Evolutionary conservation across 2,888 invertebrate species (phyloP).

Genomic region (Parochlus steinenii): DNA sequence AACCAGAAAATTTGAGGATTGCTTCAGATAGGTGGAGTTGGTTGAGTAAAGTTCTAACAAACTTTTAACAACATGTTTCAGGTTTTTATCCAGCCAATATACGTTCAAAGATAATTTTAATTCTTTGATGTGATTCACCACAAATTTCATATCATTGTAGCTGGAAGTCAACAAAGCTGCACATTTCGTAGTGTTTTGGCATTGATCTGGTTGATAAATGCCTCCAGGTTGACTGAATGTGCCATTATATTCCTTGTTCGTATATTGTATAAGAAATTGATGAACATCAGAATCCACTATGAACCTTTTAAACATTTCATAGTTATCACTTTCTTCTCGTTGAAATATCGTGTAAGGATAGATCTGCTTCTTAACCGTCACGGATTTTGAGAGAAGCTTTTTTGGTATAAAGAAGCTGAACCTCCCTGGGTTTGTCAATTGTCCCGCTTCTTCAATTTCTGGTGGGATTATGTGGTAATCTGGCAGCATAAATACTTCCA

Average conservation of each 20-base stretch:
- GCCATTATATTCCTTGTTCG: background rate
- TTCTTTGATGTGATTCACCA: slow-evolving; percentile 40
- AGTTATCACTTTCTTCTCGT: background rate
- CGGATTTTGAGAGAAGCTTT: slow-evolving; percentile 22
- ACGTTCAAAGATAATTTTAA: slow-evolving; percentile 45
- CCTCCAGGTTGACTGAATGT: background rate
- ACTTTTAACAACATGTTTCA: slow-evolving; percentile 28
- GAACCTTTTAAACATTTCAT: background rate
- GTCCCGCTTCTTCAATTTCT: slow-evolving; percentile 35
- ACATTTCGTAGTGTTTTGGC: slow-evolving; percentile 21
- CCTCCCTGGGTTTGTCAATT: slow-evolving; percentile 36
- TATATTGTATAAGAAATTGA: background rate
- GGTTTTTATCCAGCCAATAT: slow-evolving; percentile 47
- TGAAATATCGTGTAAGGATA: slow-evolving; percentile 19
- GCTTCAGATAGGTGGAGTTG: background rate
- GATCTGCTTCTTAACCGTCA: no score
- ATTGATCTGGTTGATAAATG: slow-evolving; percentile 12
- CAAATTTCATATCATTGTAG: slow-evolving; percentile 34
- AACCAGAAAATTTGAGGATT: slow-evolving; percentile 34
- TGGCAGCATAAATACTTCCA: slow-evolving; percentile 54
- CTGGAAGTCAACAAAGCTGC: slow-evolving; percentile 34
- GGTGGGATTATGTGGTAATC: slow-evolving; percentile 38
- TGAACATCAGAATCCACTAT: background rate
- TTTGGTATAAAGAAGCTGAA: slow-evolving; percentile 49
- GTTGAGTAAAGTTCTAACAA: slow-evolving; percentile 21